Conservation (phyloP, 2,113 vertebrate genomes). For the Tachysurus fulvidraco region DNA sequence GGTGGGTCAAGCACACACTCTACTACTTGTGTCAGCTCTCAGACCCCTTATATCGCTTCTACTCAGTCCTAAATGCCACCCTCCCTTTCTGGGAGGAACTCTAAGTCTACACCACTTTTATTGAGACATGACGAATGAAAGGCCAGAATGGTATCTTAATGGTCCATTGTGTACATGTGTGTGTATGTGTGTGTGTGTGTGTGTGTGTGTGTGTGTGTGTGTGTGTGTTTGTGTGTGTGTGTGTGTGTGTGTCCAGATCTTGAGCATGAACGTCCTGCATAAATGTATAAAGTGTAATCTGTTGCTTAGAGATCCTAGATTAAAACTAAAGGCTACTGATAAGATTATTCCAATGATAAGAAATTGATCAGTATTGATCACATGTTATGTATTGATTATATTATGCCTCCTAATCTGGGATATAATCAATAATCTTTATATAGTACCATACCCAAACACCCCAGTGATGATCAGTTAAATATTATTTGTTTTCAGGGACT, state of each 20-base stretch:
- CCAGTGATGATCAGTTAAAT: not conserved
- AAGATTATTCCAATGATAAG: not conserved
- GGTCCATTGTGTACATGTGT: constrained; percentile 8
- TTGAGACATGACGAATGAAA: constrained; percentile 37
- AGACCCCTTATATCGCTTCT: constrained; percentile 44
- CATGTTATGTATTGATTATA: not conserved
- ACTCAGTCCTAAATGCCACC: constrained; percentile 17
- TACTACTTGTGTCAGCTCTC: not conserved
- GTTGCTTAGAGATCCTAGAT: not conserved
- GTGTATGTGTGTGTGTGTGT: constrained; percentile 14
- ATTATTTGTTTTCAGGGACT: not conserved
- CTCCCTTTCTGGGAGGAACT: constrained; percentile 43
- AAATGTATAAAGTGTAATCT: not conserved
- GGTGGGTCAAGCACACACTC: not conserved
- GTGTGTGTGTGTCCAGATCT: not conserved
- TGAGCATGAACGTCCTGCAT: not conserved
- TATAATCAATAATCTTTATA: not conserved
- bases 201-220: constrained; percentile 15
- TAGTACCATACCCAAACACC: not conserved
- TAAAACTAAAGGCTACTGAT: not conserved
- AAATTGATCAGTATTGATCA: not conserved
- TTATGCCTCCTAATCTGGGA: not conserved
- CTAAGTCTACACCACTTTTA: constrained; percentile 8
- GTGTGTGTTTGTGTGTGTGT: constrained; percentile 17
- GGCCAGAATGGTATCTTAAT: constrained; percentile 4